Evolutionary conservation across 2,113 vertebrate species (phyloP), one percentile per base, ranked within the genome.

Genomic region (Tychaedon coryphoeus): DNA sequence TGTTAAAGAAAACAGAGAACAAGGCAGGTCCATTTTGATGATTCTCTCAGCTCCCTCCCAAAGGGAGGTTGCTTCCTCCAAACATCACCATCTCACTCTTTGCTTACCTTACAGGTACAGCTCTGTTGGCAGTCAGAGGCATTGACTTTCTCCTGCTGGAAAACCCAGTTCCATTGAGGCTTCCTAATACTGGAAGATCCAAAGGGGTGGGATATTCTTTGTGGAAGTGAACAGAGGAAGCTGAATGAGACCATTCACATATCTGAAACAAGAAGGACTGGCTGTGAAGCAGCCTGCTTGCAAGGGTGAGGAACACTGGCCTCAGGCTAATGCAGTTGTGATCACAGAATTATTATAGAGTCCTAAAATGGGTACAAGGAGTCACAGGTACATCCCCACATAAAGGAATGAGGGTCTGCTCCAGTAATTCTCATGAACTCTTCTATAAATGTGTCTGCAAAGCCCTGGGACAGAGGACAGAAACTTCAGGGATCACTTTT

Each of bases 361-460:
- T 28, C 40, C 19, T 78, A 54, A 71, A 86, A 61, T 34, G 20
- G 6, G 8, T 53, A 38, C 56, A 76, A 76, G 57, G 56, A 79
- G 12, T 4, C 23, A 26, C 0, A 0, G 34, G 24, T 42, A 57
- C 33, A 26, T 34, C 7, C 8, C 18, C 6, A 14, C 6, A 5
- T 23, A 64, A 74, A 54, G 19, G 13, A 19, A 34, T 38, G 58
- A 79, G 47, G 10, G 20, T 61, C 53, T 65, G 31, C 22, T 88
- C 77, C 25, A n/a, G 31, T 24, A 36, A 6, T 72, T 38, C 19
- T 77, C 56, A 51, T 17, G 29, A 64, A 56, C 7, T 40, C 28
- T 71, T 22, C 47, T 66, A 5, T 48, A 86, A 78, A 40, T 67
- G 53, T 73, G 45, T n/a, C 54, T 78, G 53, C 8, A 42, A 6